phyloP scores from a whole-genome alignment of 2,797 vertebrate species.

The Notamacropus eugenii region DNA sequence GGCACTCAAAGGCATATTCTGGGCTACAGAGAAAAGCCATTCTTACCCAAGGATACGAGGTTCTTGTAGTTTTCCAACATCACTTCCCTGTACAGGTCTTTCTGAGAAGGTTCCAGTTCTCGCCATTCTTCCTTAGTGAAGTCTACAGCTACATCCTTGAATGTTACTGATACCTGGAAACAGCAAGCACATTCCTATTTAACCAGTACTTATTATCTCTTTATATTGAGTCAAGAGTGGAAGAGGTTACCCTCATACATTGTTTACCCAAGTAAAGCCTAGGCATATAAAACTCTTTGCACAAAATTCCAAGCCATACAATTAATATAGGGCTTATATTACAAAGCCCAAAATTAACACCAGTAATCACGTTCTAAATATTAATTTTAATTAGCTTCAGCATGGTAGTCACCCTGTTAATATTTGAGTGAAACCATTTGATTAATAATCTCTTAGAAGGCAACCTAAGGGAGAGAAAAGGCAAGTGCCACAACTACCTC shows the following conservation, averaged over 20 bases:
- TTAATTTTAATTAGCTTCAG: neutral
- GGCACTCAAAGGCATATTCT: neutral
- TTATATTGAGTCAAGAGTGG: neutral
- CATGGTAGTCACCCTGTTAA: neutral
- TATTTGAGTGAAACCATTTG: neutral
- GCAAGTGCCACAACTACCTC: neutral
- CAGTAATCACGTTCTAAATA: neutral
- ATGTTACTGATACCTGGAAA: slow-evolving; percentile 71
- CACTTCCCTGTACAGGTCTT: slow-evolving; percentile 73
- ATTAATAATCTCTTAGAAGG: neutral
- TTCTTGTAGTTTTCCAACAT: slow-evolving; percentile 79
- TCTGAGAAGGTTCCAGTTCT: slow-evolving; percentile 72
- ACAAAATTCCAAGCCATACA: neutral
- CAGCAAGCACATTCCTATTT: neutral
- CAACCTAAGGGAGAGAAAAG: neutral
- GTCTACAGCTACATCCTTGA: slow-evolving; percentile 76
- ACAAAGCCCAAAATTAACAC: neutral
- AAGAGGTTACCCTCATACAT: neutral
- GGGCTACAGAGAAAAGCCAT: slow-evolving; percentile 38
- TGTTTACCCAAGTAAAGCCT: neutral
- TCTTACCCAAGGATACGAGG: slow-evolving; percentile 77
- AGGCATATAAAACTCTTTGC: neutral
- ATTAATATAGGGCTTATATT: neutral
- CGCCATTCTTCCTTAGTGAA: slow-evolving; percentile 79
- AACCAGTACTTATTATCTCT: neutral